phyloP scores from a whole-genome alignment of 2,888 invertebrate species.

The Cantharis rufa region DNA sequence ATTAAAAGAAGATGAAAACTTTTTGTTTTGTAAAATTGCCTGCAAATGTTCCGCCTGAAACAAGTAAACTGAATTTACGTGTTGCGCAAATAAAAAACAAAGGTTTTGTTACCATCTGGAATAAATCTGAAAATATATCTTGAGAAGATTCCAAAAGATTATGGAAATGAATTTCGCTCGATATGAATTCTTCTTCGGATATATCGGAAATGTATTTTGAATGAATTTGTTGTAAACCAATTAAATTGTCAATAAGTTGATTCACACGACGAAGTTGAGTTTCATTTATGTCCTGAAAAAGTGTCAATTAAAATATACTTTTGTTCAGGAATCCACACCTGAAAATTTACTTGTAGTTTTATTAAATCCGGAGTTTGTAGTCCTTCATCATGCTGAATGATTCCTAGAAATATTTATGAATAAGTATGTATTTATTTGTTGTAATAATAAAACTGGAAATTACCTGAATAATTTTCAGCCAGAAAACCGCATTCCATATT shows the following conservation, averaged over 20 bases:
- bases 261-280: slow-evolving; percentile 53
- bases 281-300: slow-evolving; percentile 49
- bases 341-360: neutral
- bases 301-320: neutral
- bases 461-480: neutral
- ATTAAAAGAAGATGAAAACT: slow-evolving; percentile 5
- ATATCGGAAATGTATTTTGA: slow-evolving; percentile 42
- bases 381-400: neutral
- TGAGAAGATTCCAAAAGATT: slow-evolving; percentile 51
- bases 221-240: slow-evolving; percentile 54
- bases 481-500: slow-evolving; percentile 39
- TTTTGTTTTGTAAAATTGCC: slow-evolving; percentile 6
- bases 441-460: neutral
- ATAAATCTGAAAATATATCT: slow-evolving; percentile 52
- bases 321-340: neutral
- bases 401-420: neutral
- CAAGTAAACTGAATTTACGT: neutral
- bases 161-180: slow-evolving; percentile 35
- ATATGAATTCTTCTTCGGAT: slow-evolving; percentile 40
- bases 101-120: slow-evolving; percentile 48
- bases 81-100: neutral
- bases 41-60: slow-evolving; percentile 45
- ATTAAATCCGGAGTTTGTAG: neutral
- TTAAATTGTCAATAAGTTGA: slow-evolving; percentile 52
- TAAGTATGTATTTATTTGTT: too few species aligned